Base-by-base conservation (phyloP, 2,888 invertebrate genomes). In the Pilophorus perplexus region DNA sequence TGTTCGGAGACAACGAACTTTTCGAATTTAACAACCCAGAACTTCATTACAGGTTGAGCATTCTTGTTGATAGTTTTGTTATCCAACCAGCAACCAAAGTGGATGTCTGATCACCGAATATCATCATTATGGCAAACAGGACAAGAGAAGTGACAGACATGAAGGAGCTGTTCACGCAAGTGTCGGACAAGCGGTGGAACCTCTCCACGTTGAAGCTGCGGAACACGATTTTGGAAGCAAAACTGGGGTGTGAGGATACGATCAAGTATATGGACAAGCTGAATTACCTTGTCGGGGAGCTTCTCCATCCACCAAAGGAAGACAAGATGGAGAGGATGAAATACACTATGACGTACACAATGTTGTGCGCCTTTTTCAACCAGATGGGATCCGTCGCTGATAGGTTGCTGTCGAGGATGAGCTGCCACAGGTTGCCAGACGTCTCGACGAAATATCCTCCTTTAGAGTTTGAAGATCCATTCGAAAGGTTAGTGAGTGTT, bases 11-110 rank as follows among this genome's bases (percentile, higher is more conserved):
- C 2, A 64, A 50, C 42, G 64, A 64, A n/a, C 64, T 64, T 4
- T 64, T 64, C 52, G 64, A 64, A 38, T 64, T 64, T 42, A 64
- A 64, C 64, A 64, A 64, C 25, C 52, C 64, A 1, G 40, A 20
- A n/a, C 25, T 64, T 50, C 20, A 64, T 25, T 64, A 64, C 64
- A 62, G 55, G 55, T 55, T 6, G 38, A n/a, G 2, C 2, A 22
- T 4, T 10, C 22, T 46, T 1, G 22, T n/a, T n/a, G n/a, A n/a
- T n/a, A n/a, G n/a, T n/a, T n/a, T n/a, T n/a, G n/a, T n/a, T n/a
- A n/a, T n/a, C n/a, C n/a, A n/a, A n/a, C n/a, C n/a, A n/a, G n/a
- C n/a, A n/a, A n/a, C n/a, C n/a, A n/a, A n/a, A n/a, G n/a, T n/a
- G n/a, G n/a, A n/a, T n/a, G n/a, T n/a, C n/a, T n/a, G n/a, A n/a